Evolutionary conservation across 2,888 invertebrate genomes (phyloP), one percentile per base, ranked within the genome.

Genomic region (Caenorhabditis panamensis): DNA sequence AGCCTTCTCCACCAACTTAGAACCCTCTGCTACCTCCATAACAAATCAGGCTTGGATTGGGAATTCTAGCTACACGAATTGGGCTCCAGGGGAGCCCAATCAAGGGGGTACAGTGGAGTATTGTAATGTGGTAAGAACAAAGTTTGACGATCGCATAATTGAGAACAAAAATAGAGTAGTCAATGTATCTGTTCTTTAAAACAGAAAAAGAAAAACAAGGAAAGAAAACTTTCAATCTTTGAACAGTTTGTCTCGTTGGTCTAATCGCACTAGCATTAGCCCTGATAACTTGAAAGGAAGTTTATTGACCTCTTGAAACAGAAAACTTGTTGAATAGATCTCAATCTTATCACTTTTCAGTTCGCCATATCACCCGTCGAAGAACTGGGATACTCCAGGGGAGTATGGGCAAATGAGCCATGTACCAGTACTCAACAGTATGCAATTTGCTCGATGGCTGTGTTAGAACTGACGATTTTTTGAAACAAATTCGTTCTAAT

Each of bases 381-480:
- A 24, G 49, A n/a, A 49, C 31, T 24, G 13, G 56, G 47, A 13
- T 56, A 47, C 31, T 36, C 41, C 8, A 24, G 68, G 6, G 68
- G 68, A 26, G 58, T 68, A n/a, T 68, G 68, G 68, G 36, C 28
- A 20, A 49, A 56, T 28, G 36, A 47, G 36, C 58, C 58, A 18
- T 68, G 68, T 28, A 31, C 20, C 5, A 58, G 41, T 6, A 58
- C 18, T 20, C 47, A 47, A 31, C 2, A 44, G 9, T 68, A 26
- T 26, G 68, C 36, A 26, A 56, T 68, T 31, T 68, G 68, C n/a
- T 54, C 54, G 3, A 54, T 13, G 22, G 8, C 26, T 11, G 2
- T 41, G 41, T 41, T 9, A 41, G 9, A 6, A 9, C 9, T 31
- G 31, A 31, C 4, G 31, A 6, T 31, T 31, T 9, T 31, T 6